These are phyloP conservation scores for Episyrphus balteatus DNA, from an alignment of 1,140 invertebrate genomes.

Conservation along the genomic window DNA sequence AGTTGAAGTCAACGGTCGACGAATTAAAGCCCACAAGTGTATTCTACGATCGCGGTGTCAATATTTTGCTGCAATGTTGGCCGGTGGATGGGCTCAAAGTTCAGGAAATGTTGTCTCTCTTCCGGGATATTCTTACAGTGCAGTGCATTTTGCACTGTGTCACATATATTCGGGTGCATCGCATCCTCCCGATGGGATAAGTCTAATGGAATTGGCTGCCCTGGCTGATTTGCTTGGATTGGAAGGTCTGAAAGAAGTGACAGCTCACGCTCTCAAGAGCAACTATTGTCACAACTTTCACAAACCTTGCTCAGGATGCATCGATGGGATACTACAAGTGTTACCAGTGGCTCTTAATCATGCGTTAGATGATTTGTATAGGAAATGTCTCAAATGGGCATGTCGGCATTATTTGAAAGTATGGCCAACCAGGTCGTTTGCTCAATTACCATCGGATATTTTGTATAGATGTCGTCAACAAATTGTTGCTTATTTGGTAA, in stretches of 20 bases:
- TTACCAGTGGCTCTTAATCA: slow-evolving; percentile 70
- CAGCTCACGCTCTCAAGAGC: slow-evolving; percentile 71
- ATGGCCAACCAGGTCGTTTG: slow-evolving; percentile 78
- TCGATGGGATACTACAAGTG: slow-evolving; percentile 68
- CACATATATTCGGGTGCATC: slow-evolving; percentile 86
- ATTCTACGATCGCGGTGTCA: slow-evolving; percentile 78
- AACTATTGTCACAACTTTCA: slow-evolving; percentile 71
- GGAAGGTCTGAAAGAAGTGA: slow-evolving; percentile 81
- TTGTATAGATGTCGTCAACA: slow-evolving; percentile 73
- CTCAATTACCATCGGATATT: slow-evolving; percentile 64
- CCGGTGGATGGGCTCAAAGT: slow-evolving; percentile 70
- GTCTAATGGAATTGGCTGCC: slow-evolving; percentile 73
- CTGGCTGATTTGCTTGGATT: slow-evolving; percentile 78
- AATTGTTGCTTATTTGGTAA: slow-evolving; percentile 47
- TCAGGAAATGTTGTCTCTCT: slow-evolving; percentile 69
- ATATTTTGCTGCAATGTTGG: slow-evolving; percentile 82
- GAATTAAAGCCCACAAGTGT: slow-evolving; percentile 80
- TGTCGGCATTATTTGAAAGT: slow-evolving; percentile 72
- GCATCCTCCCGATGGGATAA: slow-evolving; percentile 70
- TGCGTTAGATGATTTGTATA: slow-evolving; percentile 75
- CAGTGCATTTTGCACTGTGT: slow-evolving; percentile 78
- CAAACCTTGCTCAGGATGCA: slow-evolving; percentile 66
- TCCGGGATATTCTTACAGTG: slow-evolving; percentile 71
- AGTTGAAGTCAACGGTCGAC: slow-evolving; percentile 63
- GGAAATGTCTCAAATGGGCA: slow-evolving; percentile 74